A percentile compares a stretch with the other conserved stretches of the same genome.
These are phyloP conservation scores for Troglohyphantes excavatus DNA, from an alignment of 2,888 invertebrate genomes.

Conservation along the genomic window DNA sequence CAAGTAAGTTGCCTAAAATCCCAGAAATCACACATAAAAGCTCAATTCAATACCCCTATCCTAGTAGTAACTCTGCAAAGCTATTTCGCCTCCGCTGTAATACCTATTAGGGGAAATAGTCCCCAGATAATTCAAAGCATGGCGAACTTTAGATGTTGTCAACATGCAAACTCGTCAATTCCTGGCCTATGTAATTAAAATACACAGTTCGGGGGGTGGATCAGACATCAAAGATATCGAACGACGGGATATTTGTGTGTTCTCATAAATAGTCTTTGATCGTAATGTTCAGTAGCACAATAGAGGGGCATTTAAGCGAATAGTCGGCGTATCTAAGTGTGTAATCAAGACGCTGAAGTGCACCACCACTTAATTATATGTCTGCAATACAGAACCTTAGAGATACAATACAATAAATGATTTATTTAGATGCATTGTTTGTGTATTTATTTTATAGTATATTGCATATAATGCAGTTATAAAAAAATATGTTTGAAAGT, in stretches of 20 bases:
- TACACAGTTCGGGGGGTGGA: slow-evolving; percentile 11
- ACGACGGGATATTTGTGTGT: slow-evolving; percentile 25
- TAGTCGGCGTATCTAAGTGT: not conserved
- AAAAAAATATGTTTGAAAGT: no score
- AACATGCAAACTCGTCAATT: slow-evolving; percentile 27
- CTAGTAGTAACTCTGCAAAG: slow-evolving; percentile 4
- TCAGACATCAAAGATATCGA: slow-evolving; percentile 45
- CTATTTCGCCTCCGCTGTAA: slow-evolving; percentile 10
- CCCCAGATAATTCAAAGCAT: slow-evolving; percentile 47
- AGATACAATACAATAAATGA: no score
- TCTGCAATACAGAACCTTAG: no score
- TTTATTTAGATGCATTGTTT: no score
- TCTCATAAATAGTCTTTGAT: slow-evolving; percentile 50
- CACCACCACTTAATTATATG: no score
- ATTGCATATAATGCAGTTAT: no score
- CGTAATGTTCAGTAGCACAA: slow-evolving; percentile 2
- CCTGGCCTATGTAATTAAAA: slow-evolving; percentile 57
- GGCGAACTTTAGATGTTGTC: slow-evolving; percentile 19
- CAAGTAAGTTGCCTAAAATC: no score
- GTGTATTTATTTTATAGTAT: no score
- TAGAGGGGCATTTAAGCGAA: slow-evolving; percentile 29
- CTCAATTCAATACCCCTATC: slow-evolving; percentile 10
- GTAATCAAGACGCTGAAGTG: no score
- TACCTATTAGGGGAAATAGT: slow-evolving; percentile 45
- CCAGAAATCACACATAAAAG: not conserved